phyloP scores from a whole-genome alignment of 2,888 invertebrate genomes.

The Zele albiditarsus region DNA sequence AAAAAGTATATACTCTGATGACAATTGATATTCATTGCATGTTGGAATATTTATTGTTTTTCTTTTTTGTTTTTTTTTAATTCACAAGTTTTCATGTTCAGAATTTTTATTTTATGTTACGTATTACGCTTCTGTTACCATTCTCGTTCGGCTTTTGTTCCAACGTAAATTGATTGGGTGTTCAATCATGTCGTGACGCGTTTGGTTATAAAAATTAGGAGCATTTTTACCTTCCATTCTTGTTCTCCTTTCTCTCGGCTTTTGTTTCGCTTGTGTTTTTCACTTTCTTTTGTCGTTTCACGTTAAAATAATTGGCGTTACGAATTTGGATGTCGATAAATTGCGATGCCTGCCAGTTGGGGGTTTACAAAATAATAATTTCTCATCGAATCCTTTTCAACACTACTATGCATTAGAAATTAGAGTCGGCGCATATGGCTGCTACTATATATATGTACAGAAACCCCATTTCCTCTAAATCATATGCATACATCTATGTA shows the following conservation, averaged over 20 bases:
- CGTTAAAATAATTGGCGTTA: constrained; percentile 29
- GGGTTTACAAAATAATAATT: background rate
- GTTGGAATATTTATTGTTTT: background rate
- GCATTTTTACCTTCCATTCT: background rate
- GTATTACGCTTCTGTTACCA: constrained; percentile 23
- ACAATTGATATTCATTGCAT: constrained; percentile 52
- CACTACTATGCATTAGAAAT: background rate
- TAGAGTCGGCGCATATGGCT: background rate
- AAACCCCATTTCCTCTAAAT: background rate
- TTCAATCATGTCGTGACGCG: constrained; percentile 44
- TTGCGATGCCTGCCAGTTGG: constrained; percentile 15
- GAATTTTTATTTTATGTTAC: constrained; percentile 3
- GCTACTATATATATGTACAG: background rate
- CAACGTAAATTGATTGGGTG: constrained; percentile 42
- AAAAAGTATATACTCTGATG: constrained; percentile 32
- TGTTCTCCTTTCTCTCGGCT: constrained; percentile 12
- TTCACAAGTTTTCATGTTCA: background rate
- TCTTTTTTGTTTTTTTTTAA: background rate
- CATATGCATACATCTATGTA: background rate
- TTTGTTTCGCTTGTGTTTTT: constrained; percentile 1
- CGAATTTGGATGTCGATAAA: constrained; percentile 30
- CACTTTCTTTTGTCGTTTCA: background rate
- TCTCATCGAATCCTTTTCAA: background rate
- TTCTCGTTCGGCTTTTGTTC: constrained; percentile 6
- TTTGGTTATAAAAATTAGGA: constrained; percentile 27